Evolutionary conservation across 2,888 invertebrate species (phyloP), one percentile per base, ranked within the genome.

Genomic region (Pharmacophagus antenor): DNA sequence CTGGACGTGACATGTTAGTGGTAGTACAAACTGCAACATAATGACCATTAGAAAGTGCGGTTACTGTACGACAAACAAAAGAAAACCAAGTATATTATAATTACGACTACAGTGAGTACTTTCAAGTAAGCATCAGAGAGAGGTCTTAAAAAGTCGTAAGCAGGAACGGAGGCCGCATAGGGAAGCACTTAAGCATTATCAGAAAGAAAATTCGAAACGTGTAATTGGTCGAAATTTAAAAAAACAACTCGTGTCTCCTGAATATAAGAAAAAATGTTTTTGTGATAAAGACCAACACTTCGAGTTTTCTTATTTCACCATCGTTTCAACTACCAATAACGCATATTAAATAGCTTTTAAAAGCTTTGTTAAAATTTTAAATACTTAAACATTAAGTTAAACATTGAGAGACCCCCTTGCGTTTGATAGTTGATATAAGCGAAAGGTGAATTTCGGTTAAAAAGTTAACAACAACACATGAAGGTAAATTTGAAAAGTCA

Each of bases 21-120:
- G 89, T 88, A 87, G 89, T 85, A 89, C 88, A 89, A 88, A 90
- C 90, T 89, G 90, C 90, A 90, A 90, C 90, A 89, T 89, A 90
- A 90, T 87, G 87, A 89, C 89, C 88, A 90, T 90, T 90, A 90
- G 88, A 85, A 78, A 88, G 88, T 90, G 90, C 90, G 85, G 88
- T 90, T 89, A 90, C 89, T 88, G 88, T 88, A 88, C 88, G 88
- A 88, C 84, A 88, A 89, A 88, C 86, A 88, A 88, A 89, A 88
- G 76, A 87, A 85, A 88, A 87, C 85, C 86, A 83, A 85, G 83
- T 84, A 73, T 79, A 85, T 37, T n/a, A 83, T 81, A 83, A 84
- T 84, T 87, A 88, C 82, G 76, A 79, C 89, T 90, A 88, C 88
- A 67, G 88, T 89, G 89, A 88, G 84, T 84, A 87, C 80, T 85